phyloP scores from a whole-genome alignment of 1,140 invertebrate species.

The Dinoponera quadriceps region DNA sequence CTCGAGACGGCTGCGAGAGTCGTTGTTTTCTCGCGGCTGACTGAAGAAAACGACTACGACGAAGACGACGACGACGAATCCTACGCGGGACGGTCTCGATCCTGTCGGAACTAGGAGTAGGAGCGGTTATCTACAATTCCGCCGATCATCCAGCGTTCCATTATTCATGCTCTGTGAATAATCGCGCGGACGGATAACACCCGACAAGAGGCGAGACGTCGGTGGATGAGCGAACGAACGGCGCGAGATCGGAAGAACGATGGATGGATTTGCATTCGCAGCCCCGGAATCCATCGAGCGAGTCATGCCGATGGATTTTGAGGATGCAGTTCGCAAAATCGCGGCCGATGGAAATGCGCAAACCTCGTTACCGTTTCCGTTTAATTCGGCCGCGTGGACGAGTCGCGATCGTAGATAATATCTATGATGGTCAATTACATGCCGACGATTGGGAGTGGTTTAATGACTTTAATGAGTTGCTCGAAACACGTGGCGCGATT shows the following conservation, averaged over 20 bases:
- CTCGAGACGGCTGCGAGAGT: no score
- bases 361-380: background rate
- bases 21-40: background rate
- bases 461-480: background rate
- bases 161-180: constrained; percentile 58
- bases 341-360: background rate
- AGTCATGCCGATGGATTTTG: background rate
- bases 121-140: constrained; percentile 48
- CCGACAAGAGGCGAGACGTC: background rate
- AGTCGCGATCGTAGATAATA: background rate
- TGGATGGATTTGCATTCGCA: background rate
- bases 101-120: constrained; percentile 28
- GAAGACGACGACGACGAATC: background rate
- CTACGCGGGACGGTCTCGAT: background rate
- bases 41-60: no score
- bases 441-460: background rate
- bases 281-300: background rate
- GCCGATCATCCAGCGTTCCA: constrained; percentile 29
- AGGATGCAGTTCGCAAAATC: background rate
- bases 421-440: background rate
- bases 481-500: background rate
- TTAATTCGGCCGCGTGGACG: background rate
- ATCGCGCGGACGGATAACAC: constrained; percentile 36
- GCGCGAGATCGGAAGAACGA: constrained; percentile 35
- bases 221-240: background rate